Base-by-base conservation (phyloP, 2,797 vertebrate genomes). In the Mormyrus proboscirostris region DNA sequence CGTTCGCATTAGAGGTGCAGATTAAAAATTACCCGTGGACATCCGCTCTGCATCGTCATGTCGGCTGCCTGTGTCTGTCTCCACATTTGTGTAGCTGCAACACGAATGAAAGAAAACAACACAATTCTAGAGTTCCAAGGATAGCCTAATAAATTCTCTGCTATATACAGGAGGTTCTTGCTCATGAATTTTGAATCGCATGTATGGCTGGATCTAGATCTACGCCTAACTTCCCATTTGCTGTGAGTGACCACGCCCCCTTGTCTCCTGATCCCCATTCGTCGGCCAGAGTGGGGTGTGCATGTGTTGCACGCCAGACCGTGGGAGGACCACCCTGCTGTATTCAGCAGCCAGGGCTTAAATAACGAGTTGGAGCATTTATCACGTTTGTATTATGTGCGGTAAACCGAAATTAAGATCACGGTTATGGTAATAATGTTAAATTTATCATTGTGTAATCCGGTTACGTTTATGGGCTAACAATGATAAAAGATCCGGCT, bases 1-100 rank as follows among this genome's bases (percentile, higher is more conserved):
- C 93, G 93, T 95, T 95, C 94, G 94, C 95, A 94, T 96, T 94
- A 93, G 91, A 91, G 88, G 92, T 91, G 91, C 93, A 95, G 94
- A 95, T 96, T 95, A 95, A 96, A 96, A 96, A 94, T 96, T 95
- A 93, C 94, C 93, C 91, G 94, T 92, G 89, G 93, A 94, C 92
- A 95, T 38, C 33, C 50, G 41, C 69, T 47, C n/a, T 38, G 4
- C 2, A 49, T 4, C 49, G 4, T 88, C 41, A 47, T 41, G 3
- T 65, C 2, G 16, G 49, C 4, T 5, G 50, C 25, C 1, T 12
- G 3, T 55, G 25, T n/a, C 9, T 12, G 38, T 9, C 7, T 88
- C 16, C 3, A 47, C 41, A 1, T 65, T 47, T 62, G 19, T 25
- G 33, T 12, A 86, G 22, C 50, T 51, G 84, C 50, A 29, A 38